Base-by-base conservation (phyloP, 2,797 vertebrate genomes). In the Echeneis naucrates region DNA sequence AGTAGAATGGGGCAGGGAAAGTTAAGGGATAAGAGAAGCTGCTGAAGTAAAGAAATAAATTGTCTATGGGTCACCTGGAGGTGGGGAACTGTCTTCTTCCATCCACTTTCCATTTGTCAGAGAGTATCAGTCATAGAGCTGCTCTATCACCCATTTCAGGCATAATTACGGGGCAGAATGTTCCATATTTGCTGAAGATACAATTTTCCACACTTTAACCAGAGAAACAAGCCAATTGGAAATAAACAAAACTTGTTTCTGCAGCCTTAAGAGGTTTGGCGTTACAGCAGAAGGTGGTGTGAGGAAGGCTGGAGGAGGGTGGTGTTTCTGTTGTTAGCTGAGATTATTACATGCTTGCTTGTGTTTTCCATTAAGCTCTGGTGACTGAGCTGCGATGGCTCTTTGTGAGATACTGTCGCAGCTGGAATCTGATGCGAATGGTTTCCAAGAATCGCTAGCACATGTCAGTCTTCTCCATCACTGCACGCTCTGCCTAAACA, bases 51-150 rank as follows among this genome's bases (percentile, higher is more conserved):
- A 53, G 75, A 66, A 80, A 70, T 12, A 70, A 70, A 72, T 61
- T 68, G 71, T 68, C 73, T 79, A 65, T 5, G 53, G 85, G 86
- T 88, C 82, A 84, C 38, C 42, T 44, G 32, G 77, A 86, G 81
- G 70, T 81, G 72, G 62, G 73, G 75, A 72, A 86, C 81, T 86
- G 85, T 86, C 87, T 74, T 78, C 61, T 87, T 75, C 77, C 83
- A 89, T 90, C 78, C 77, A 80, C 82, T 83, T 81, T 83, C 79
- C 81, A 90, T 93, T 92, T 91, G 77, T 90, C 87, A 87, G 73
- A 67, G 66, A 63, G 72, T 51, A 82, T 85, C 81, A 75, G 69
- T 75, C 61, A 70, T 74, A 68, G 23, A 56, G 45, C 27, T 35
- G 16, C 59, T 55, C 72, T 50, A 71, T 82, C 84, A 62, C 57